phyloP scores from a whole-genome alignment of 1,140 invertebrate species.

The Goniozus legneri region DNA sequence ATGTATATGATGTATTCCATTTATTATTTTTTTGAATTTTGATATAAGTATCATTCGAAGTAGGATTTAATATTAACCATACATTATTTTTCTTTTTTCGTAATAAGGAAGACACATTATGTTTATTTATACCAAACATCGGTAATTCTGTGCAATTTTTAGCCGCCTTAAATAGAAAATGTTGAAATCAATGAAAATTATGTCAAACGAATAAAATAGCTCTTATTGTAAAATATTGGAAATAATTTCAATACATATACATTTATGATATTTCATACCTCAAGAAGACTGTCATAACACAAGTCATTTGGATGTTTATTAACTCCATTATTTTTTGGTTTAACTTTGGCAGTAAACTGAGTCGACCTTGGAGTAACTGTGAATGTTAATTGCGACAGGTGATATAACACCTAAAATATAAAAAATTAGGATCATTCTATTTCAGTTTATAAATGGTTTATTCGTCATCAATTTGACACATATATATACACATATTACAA shows the following conservation, averaged over 20 bases:
- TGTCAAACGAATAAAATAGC: conserved; percentile 7
- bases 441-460: background rate
- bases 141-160: conserved; percentile 39
- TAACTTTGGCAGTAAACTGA: conserved; percentile 26
- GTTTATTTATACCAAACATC: conserved; percentile 28
- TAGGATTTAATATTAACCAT: conserved; percentile 26
- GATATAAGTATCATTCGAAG: conserved; percentile 21
- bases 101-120: conserved; percentile 21
- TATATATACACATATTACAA: background rate
- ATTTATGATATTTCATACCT: conserved; percentile 25
- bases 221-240: background rate
- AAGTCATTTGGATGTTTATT: conserved; percentile 25
- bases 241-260: conserved; percentile 2
- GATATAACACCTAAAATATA: conserved; percentile 44
- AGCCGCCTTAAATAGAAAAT: conserved; percentile 30
- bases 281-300: conserved; percentile 32
- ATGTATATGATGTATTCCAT: conserved; percentile 47
- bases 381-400: conserved; percentile 47
- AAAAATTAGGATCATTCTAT: background rate
- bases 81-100: conserved; percentile 27
- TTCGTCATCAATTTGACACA: background rate
- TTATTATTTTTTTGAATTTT: conserved; percentile 26
- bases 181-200: no score
- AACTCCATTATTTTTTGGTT: conserved; percentile 24
- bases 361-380: conserved; percentile 38